These are phyloP conservation scores for Octomys mimax DNA, from an alignment of 2,797 vertebrate species.

Conservation along the genomic window DNA sequence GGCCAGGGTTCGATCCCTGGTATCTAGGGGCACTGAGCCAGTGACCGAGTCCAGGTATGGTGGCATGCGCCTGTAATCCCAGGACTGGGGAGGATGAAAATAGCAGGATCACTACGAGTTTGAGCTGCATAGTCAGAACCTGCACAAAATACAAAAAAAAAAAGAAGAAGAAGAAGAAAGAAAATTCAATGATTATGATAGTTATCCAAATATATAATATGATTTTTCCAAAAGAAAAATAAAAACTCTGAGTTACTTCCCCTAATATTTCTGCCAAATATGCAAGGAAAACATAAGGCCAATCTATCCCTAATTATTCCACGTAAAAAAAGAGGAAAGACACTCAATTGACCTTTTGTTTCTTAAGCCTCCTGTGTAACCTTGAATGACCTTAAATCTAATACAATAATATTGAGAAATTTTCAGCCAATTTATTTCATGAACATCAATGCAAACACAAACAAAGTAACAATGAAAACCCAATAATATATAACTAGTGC, in stretches of 20 bases:
- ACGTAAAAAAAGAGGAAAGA: neutral
- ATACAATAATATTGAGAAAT: neutral
- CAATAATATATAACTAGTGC: neutral
- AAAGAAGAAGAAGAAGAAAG: neutral
- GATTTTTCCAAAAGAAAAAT: neutral
- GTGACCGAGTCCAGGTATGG: too few species aligned
- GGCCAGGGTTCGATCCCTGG: too few species aligned
- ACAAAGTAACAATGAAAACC: neutral
- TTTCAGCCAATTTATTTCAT: neutral
- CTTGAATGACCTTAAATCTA: neutral
- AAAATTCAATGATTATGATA: neutral
- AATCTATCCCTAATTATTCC: neutral
- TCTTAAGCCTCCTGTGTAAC: neutral
- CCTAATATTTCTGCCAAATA: neutral
- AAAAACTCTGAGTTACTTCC: neutral
- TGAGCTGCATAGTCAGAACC: too few species aligned
- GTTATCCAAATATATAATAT: neutral
- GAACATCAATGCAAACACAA: constrained; percentile 34
- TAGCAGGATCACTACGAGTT: too few species aligned
- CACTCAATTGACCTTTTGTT: neutral
- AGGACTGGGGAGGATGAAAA: too few species aligned
- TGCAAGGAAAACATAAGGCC: neutral
- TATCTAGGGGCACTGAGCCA: too few species aligned
- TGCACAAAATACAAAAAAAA: too few species aligned
- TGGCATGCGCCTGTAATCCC: too few species aligned